These are phyloP conservation scores for Nymphalis c-album DNA, from an alignment of 2,888 invertebrate genomes.

Conservation along the genomic window DNA sequence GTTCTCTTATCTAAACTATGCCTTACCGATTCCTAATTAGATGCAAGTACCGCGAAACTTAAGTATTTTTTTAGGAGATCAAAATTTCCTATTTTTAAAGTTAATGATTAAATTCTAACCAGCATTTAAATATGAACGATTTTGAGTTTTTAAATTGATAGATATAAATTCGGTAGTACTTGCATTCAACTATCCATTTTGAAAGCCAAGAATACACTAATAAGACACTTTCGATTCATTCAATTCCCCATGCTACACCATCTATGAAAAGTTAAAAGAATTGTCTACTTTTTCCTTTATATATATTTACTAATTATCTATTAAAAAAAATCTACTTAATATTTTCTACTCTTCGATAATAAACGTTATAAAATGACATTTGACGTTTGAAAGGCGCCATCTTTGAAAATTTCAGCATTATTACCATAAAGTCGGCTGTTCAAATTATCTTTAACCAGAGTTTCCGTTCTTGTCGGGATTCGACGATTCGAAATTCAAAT, in stretches of 20 bases:
- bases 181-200: conserved; percentile 26
- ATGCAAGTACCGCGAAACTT: conserved; percentile 17
- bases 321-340: no score
- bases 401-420: no score
- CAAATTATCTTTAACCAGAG: no score
- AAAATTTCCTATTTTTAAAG: not conserved
- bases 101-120: not conserved
- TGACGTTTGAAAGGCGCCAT: no score
- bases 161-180: conserved; percentile 8
- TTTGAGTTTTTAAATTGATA: not conserved
- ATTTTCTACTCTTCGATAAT: no score
- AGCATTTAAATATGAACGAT: not conserved
- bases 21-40: conserved; percentile 20
- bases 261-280: conserved; percentile 1
- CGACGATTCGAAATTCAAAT: no score
- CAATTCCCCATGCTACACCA: conserved; percentile 18
- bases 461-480: no score
- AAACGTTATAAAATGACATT: no score
- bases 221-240: conserved; percentile 36
- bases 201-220: conserved; percentile 32
- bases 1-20: not conserved
- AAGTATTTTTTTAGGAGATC: not conserved
- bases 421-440: no score
- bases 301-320: no score
- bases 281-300: no score